Evolutionary conservation across 2,888 invertebrate genomes (phyloP).

Genomic region (Polyommatus iphigenia): DNA sequence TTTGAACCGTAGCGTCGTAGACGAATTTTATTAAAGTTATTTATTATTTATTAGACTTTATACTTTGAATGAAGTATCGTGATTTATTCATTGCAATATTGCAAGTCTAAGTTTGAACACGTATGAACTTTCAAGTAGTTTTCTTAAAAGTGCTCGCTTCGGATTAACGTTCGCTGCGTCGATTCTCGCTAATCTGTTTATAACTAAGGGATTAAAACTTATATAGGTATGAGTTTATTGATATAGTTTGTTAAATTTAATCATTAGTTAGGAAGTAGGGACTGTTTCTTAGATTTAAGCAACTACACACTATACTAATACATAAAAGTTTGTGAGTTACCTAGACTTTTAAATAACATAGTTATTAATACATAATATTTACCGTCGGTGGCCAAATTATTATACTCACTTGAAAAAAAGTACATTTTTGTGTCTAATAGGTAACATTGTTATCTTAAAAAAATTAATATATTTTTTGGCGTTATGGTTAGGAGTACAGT

Average conservation of each 20-base stretch:
- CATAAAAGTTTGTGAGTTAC: too few species aligned
- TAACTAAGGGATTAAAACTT: slow-evolving; percentile 24
- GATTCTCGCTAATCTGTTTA: slow-evolving; percentile 20
- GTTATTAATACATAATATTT: too few species aligned
- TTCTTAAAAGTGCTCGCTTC: slow-evolving; percentile 8
- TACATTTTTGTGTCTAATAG: too few species aligned
- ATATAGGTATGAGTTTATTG: neutral
- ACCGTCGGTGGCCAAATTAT: too few species aligned
- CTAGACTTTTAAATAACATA: too few species aligned
- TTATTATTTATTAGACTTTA: slow-evolving; percentile 15
- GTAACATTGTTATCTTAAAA: too few species aligned
- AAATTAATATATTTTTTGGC: too few species aligned
- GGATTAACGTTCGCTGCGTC: slow-evolving; percentile 14
- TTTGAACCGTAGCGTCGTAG: neutral
- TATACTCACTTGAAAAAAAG: too few species aligned
- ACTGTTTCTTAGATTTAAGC: neutral
- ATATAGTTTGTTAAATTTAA: slow-evolving; percentile 11
- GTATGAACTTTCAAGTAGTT: slow-evolving; percentile 22
- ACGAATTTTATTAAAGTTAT: slow-evolving; percentile 14
- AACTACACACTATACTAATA: neutral
- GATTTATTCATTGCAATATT: slow-evolving; percentile 19
- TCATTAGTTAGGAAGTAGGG: neutral
- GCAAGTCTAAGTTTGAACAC: slow-evolving; percentile 16
- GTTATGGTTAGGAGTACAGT: too few species aligned
- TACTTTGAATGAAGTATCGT: slow-evolving; percentile 4